Evolutionary conservation across 2,113 vertebrate genomes (phyloP).

Genomic region (Tachysurus vachellii): DNA sequence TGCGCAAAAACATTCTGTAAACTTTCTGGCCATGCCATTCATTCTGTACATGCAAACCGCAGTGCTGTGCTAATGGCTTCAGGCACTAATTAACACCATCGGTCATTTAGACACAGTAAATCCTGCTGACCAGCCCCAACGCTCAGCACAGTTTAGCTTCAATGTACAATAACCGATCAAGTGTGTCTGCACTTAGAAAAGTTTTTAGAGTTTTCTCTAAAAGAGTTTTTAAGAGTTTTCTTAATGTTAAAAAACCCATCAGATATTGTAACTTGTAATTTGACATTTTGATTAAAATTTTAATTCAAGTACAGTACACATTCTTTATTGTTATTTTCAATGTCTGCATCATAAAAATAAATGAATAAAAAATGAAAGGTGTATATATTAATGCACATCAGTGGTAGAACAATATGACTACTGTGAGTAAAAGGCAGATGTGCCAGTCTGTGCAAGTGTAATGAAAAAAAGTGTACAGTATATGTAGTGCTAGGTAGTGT

Average conservation of each 20-base stretch:
- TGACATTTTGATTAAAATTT: background rate
- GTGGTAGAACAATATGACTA: too few relatives aligned
- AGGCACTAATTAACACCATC: constrained; percentile 32
- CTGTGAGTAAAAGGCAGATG: too few relatives aligned
- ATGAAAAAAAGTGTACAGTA: too few relatives aligned
- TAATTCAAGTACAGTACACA: too few relatives aligned
- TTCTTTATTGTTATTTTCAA: too few relatives aligned
- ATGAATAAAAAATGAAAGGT: too few relatives aligned
- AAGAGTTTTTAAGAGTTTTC: background rate
- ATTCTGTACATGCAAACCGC: constrained; percentile 29
- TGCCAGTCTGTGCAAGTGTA: too few relatives aligned
- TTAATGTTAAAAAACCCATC: background rate
- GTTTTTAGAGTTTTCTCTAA: background rate
- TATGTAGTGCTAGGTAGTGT: too few relatives aligned
- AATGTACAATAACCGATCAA: background rate
- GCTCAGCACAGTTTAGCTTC: background rate
- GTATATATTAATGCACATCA: too few relatives aligned
- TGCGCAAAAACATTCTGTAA: constrained; percentile 57
- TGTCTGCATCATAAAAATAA: too few relatives aligned
- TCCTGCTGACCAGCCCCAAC: background rate
- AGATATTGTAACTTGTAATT: background rate
- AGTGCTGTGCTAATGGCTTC: constrained; percentile 13
- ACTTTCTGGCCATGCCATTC: constrained; percentile 44
- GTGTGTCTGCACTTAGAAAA: background rate
- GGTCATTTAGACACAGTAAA: constrained; percentile 32